phyloP scores from a whole-genome alignment of 2,113 vertebrate genomes.

The Condylura cristata region DNA sequence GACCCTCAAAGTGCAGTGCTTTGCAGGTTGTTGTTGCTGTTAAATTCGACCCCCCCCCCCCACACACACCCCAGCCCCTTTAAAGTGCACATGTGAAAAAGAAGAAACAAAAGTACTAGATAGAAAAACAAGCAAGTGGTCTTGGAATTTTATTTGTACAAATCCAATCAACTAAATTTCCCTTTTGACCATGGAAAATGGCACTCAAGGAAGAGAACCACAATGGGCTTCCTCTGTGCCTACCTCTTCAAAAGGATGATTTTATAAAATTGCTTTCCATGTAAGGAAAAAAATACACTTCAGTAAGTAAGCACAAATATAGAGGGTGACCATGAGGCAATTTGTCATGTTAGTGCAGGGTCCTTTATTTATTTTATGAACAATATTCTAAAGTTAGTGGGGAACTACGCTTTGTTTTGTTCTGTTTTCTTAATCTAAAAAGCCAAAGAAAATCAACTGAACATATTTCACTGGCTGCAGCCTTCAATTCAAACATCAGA shows the following conservation, averaged over 20 bases:
- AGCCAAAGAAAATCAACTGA: constrained; percentile 79
- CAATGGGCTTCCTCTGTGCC: constrained; percentile 3
- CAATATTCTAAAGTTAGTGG: constrained; percentile 78
- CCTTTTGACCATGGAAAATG: constrained; percentile 33
- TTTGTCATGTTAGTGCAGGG: constrained; percentile 78
- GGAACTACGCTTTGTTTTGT: constrained; percentile 70
- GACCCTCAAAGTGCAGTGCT: constrained; percentile 48
- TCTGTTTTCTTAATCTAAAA: constrained; percentile 62
- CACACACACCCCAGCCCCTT: not conserved
- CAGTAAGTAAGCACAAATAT: constrained; percentile 79
- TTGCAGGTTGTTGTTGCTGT: not conserved
- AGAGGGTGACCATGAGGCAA: constrained; percentile 83
- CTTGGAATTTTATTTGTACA: constrained; percentile 83
- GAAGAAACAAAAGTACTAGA: constrained; percentile 62
- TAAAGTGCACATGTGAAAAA: constrained; percentile 75
- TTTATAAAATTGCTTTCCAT: constrained; percentile 57
- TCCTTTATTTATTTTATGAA: constrained; percentile 82
- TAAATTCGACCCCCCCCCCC: not conserved
- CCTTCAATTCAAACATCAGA: constrained; percentile 71
- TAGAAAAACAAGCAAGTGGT: constrained; percentile 76
- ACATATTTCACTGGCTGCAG: constrained; percentile 73
- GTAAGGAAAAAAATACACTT: constrained; percentile 53
- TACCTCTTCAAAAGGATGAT: constrained; percentile 41
- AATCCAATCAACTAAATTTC: constrained; percentile 77
- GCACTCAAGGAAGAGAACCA: constrained; percentile 29